Conservation (phyloP, 2,113 vertebrate genomes). For the Narcine bancroftii region DNA sequence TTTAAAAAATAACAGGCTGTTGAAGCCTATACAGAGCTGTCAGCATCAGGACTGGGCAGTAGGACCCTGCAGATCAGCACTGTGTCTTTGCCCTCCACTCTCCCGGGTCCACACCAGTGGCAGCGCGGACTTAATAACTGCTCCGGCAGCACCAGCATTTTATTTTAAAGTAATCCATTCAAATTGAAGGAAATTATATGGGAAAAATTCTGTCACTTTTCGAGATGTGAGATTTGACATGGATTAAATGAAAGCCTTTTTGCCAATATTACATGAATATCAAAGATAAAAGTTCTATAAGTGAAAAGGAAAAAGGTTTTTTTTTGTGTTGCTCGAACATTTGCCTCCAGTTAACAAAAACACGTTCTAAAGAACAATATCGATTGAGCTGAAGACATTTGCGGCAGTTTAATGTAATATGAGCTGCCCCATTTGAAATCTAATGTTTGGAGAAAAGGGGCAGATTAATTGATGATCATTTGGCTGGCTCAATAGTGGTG, state of each 20-base stretch:
- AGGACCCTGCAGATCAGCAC: too few species aligned
- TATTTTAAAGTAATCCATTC: background rate
- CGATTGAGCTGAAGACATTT: background rate
- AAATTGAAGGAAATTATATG: background rate
- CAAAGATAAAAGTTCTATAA: background rate
- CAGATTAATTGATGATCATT: background rate
- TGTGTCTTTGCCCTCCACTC: too few species aligned
- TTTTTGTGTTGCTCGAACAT: background rate
- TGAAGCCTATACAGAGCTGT: too few species aligned
- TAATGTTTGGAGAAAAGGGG: background rate
- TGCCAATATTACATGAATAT: background rate
- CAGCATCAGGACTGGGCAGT: too few species aligned
- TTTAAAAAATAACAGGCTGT: too few species aligned
- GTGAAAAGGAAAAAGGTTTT: too few species aligned
- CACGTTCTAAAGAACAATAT: background rate
- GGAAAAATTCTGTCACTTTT: background rate
- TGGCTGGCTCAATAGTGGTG: background rate
- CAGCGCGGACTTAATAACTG: too few species aligned
- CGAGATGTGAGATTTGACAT: background rate
- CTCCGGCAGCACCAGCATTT: too few species aligned
- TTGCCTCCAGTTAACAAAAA: background rate
- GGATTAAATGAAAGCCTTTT: background rate
- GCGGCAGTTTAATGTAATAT: background rate
- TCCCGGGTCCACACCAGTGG: too few species aligned
- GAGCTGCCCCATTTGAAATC: background rate